Base-by-base conservation (phyloP, 2,888 invertebrate species). In the Alentia gelatinosa region DNA sequence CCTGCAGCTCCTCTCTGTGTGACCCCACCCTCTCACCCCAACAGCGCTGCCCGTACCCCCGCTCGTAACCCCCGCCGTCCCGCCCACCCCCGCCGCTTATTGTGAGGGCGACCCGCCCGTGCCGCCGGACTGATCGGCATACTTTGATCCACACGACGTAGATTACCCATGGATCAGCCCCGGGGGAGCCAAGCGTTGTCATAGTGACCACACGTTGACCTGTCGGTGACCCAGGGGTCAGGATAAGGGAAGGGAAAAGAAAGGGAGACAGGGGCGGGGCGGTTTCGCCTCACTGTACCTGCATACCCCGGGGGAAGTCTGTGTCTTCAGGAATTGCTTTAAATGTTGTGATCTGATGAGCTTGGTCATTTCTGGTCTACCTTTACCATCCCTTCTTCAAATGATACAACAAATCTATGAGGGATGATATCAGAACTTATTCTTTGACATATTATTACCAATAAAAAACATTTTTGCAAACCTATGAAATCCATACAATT, bases 141-240 rank as follows among this genome's bases (percentile, higher is more conserved):
- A 19, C 83, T 83, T 83, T 83, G 83, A 83, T 83, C 83, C 83
- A 5, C 1, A 35, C 35, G 39, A 37, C 83, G 39, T 37, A 40
- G 83, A 83, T 83, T 83, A 83, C 26, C 39, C 4, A 19, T 39
- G n/a, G 83, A 83, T 83, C 83, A 83, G 83, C 79, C 83, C 40
- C 39, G 12, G 4, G 83, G 83, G 40, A 26, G 39, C 26, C 83
- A 83, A 83, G 39, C 83, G 7, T 35, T 39, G 39, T 83, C 40
- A 40, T 19, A 40, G 83, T 83, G 83, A 83, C 83, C 83, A 37
- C 83, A 40, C 40, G 39, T n/a, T 83, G 83, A 83, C 83, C 83
- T 19, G 83, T 40, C n/a, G 39, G n/a, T 40, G 39, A 40, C 37
- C 83, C 83, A 23, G 39, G 83, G 83, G 33, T 35, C 33, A 35